phyloP scores from a whole-genome alignment of 2,888 invertebrate species.

The Odontomyia ornata region DNA sequence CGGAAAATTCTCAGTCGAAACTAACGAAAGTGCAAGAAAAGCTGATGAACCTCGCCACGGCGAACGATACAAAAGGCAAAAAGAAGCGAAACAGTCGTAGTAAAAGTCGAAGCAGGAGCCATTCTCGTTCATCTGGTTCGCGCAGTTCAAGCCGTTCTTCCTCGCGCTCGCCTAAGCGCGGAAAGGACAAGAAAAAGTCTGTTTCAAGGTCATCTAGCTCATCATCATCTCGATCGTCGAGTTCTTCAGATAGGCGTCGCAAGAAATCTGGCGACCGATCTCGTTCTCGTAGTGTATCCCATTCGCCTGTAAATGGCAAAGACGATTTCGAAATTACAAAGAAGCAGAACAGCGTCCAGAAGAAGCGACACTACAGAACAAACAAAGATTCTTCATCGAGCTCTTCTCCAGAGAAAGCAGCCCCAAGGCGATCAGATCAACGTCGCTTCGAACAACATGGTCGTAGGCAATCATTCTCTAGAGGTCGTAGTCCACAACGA shows the following conservation, averaged over 20 bases:
- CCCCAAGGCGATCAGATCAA: slow-evolving; percentile 51
- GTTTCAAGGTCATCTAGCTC: slow-evolving; percentile 54
- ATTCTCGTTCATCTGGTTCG: slow-evolving; percentile 48
- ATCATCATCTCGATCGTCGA: slow-evolving; percentile 57
- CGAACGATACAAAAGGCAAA: slow-evolving; percentile 11
- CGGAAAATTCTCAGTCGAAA: slow-evolving; percentile 51
- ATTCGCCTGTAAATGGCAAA: slow-evolving; percentile 63
- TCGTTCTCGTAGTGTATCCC: slow-evolving; percentile 60
- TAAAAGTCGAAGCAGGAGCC: slow-evolving; percentile 50
- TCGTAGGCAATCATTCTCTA: slow-evolving; percentile 52
- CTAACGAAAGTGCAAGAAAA: slow-evolving; percentile 71
- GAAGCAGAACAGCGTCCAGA: slow-evolving; percentile 83
- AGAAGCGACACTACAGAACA: slow-evolving; percentile 87
- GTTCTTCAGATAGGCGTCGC: slow-evolving; percentile 55
- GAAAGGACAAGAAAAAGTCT: slow-evolving; percentile 53
- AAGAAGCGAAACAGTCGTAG: slow-evolving; percentile 50
- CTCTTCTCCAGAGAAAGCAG: slow-evolving; percentile 60
- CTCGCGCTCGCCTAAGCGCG: slow-evolving; percentile 54
- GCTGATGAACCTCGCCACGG: slow-evolving; percentile 68
- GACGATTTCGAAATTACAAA: slow-evolving; percentile 76
- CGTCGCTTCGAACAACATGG: slow-evolving; percentile 52
- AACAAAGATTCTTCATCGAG: slow-evolving; percentile 83
- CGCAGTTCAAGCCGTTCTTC: slow-evolving; percentile 48
- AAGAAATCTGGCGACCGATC: slow-evolving; percentile 64
- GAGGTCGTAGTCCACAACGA: slow-evolving; percentile 54